phyloP scores from a whole-genome alignment of 2,888 invertebrate genomes.

The Myopa testacea region DNA sequence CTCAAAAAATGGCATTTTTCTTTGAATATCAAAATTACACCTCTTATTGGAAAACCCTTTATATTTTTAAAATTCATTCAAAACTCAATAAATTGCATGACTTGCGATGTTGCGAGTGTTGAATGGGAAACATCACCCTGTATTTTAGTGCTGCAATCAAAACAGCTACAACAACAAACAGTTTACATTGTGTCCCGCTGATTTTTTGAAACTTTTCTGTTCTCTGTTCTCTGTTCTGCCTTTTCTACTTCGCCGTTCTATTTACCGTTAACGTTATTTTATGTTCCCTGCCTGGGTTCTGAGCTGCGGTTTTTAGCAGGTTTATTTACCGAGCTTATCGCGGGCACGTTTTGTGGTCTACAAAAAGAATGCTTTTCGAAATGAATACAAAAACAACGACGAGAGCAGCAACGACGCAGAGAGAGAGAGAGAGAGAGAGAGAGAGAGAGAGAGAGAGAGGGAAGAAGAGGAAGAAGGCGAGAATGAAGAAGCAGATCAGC shows the following conservation, averaged over 20 bases:
- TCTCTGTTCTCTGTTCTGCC: slow-evolving; percentile 30
- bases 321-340: slow-evolving; percentile 62
- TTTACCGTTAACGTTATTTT: slow-evolving; percentile 14
- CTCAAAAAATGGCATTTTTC: too few relatives aligned
- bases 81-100: too few relatives aligned
- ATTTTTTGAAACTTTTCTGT: slow-evolving; percentile 51
- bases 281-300: slow-evolving; percentile 24
- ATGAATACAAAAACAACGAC: slow-evolving; percentile 46
- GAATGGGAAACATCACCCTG: background rate
- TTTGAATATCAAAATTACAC: too few relatives aligned
- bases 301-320: slow-evolving; percentile 37
- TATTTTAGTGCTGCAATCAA: slow-evolving; percentile 12
- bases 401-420: too few relatives aligned
- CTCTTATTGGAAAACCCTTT: too few relatives aligned
- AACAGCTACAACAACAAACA: background rate
- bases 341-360: slow-evolving; percentile 58
- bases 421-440: slow-evolving; percentile 52
- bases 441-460: slow-evolving; percentile 56
- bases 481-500: background rate
- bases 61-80: too few relatives aligned
- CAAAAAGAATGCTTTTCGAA: slow-evolving; percentile 61
- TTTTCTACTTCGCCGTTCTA: background rate
- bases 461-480: slow-evolving; percentile 48
- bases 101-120: too few relatives aligned
- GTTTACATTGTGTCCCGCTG: slow-evolving; percentile 56